Evolutionary conservation across 2,797 vertebrate species (phyloP), one percentile per base, ranked within the genome.

Genomic region (Todus mexicanus): DNA sequence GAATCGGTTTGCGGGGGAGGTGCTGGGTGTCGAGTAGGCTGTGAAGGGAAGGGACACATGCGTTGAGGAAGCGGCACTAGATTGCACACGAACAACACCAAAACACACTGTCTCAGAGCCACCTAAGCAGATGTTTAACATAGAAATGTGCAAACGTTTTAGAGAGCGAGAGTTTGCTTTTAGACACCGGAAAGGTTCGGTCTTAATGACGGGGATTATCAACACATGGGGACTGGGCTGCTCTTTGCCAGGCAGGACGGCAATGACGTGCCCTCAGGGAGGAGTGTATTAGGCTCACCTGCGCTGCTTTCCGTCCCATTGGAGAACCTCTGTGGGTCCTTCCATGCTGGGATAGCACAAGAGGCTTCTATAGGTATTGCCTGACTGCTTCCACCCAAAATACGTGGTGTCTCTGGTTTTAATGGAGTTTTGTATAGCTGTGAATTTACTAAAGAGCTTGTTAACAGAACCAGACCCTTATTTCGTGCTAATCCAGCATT

Each of bases 11-110:
- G 99, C 99, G 92, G 99, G 99, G 98, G 99, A 99, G 95, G 99
- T 99, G 98, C 98, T 99, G 97, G 99, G 99, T 97, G 99, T 99
- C 98, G 99, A 99, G 98, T 99, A 99, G 95, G 99, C 99, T 99
- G 98, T 95, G 98, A 98, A 97, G 96, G 91, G 98, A 98, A 98
- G 97, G 97, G 97, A 98, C 97, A 98, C 97, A 98, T 97, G 98
- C 97, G 97, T 98, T 98, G 97, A 98, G 97, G 97, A 98, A 98
- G 98, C 97, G 96, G 97, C 97, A 98, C 97, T 96, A 97, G 97
- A 98, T 96, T 93, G 95, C 96, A 96, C 96, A 97, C 97, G 96
- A 97, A 97, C 97, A 97, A 97, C 97, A 98, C 97, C 97, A 97
- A 97, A 97, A 98, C 97, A 96, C 96, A 97, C 96, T 80, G 95